Evolutionary conservation across 1,140 invertebrate species (phyloP).

Genomic region (Megathymus violae): DNA sequence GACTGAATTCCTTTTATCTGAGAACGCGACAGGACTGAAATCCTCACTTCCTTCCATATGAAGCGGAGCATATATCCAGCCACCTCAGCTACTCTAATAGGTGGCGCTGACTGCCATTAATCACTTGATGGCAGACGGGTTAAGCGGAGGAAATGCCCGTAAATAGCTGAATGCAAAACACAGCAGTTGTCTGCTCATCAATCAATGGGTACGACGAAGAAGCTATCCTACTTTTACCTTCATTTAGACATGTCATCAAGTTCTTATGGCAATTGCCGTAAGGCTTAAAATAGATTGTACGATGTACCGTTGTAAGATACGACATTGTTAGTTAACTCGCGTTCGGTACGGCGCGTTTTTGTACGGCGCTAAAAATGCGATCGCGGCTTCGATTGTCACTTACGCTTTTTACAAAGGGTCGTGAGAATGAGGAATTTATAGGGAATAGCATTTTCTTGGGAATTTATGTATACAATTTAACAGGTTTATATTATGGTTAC

Average conservation of each 20-base stretch:
- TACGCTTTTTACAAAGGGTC: conserved; percentile 18
- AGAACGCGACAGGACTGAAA: conserved; percentile 49
- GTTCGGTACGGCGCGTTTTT: conserved; percentile 22
- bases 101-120: conserved; percentile 69
- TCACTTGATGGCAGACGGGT: conserved; percentile 70
- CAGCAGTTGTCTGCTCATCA: conserved; percentile 77
- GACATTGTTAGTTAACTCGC: conserved; percentile 16
- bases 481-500: too few species aligned
- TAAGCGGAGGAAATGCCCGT: conserved; percentile 79
- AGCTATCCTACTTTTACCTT: conserved; percentile 14
- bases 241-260: background rate
- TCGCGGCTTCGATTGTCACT: conserved; percentile 27
- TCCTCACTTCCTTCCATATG: conserved; percentile 53
- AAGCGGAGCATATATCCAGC: conserved; percentile 65
- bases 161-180: conserved; percentile 82
- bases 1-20: conserved; percentile 31
- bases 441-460: conserved; percentile 25
- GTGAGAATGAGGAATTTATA: conserved; percentile 21
- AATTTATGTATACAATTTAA: background rate
- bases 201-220: conserved; percentile 58
- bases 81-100: conserved; percentile 58
- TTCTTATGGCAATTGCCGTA: background rate
- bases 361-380: conserved; percentile 14
- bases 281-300: conserved; percentile 6
- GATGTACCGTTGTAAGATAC: background rate